A percentile compares a stretch with the other conserved stretches of the same genome.
Conservation (phyloP, 1,140 invertebrate species). For the Mizuhopecten yessoensis region DNA sequence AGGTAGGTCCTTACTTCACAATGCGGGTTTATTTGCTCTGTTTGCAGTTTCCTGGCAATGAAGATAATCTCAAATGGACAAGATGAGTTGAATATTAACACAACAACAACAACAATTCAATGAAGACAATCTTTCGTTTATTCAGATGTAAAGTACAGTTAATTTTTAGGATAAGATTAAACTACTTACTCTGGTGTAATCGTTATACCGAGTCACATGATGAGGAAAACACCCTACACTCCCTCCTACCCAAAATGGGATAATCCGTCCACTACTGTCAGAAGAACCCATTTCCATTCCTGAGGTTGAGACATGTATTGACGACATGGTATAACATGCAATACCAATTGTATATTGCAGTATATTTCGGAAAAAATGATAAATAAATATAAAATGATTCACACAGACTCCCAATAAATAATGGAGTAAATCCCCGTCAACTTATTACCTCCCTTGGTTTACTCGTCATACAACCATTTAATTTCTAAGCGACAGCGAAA, state of each 20-base stretch:
- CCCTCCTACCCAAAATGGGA: slow-evolving; percentile 36
- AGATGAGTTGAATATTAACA: not conserved
- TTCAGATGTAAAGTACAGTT: slow-evolving; percentile 34
- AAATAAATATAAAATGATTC: slow-evolving; percentile 40
- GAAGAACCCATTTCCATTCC: slow-evolving; percentile 31
- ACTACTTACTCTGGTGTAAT: not conserved
- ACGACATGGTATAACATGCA: slow-evolving; percentile 26
- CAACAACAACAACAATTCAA: not conserved
- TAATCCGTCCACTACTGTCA: not conserved
- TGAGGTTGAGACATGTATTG: slow-evolving; percentile 38
- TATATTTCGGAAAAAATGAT: slow-evolving; percentile 32
- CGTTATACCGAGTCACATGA: slow-evolving; percentile 20
- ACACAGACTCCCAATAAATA: slow-evolving; percentile 32
- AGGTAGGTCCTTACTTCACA: too few relatives aligned
- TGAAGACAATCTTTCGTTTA: slow-evolving; percentile 39
- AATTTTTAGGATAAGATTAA: slow-evolving; percentile 33
- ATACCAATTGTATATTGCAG: slow-evolving; percentile 34
- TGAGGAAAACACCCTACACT: slow-evolving; percentile 1
- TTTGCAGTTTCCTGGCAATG: too few relatives aligned
- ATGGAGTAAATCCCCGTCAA: not conserved
- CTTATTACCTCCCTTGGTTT: not conserved
- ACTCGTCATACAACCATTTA: not conserved
- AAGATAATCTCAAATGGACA: too few relatives aligned
- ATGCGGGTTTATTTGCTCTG: too few relatives aligned
- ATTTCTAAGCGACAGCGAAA: slow-evolving; percentile 37